Percentiles rank a stretch among this genome's conserved stretches.
phyloP scores from a whole-genome alignment of 2,888 invertebrate genomes.

The Augochlorella aurata region DNA sequence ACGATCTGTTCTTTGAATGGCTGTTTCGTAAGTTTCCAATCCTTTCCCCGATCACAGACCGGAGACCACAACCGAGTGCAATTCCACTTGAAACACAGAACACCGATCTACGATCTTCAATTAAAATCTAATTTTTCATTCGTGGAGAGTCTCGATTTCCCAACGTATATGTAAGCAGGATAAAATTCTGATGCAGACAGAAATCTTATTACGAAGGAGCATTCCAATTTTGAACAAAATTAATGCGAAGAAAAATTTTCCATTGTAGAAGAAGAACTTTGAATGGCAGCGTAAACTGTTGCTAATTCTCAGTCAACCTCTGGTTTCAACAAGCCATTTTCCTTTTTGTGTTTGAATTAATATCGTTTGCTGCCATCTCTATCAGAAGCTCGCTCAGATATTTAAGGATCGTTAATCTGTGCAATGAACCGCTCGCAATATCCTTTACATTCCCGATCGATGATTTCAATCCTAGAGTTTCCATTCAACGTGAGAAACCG shows the following conservation, averaged over 20 bases:
- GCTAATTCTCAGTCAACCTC: too few species aligned
- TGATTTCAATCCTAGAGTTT: not conserved
- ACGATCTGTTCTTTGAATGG: constrained; percentile 21
- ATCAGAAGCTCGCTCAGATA: not conserved
- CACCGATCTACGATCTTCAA: not conserved
- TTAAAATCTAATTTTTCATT: not conserved
- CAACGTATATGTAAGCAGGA: too few species aligned
- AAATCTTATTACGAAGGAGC: too few species aligned
- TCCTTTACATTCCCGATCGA: not conserved
- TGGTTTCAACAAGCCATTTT: too few species aligned
- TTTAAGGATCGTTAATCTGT: not conserved
- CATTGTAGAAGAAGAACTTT: too few species aligned
- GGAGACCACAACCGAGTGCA: not conserved
- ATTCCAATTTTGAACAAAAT: too few species aligned
- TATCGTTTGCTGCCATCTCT: not conserved
- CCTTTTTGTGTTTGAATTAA: too few species aligned
- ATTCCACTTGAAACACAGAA: not conserved
- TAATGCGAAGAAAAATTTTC: too few species aligned
- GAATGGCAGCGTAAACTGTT: too few species aligned
- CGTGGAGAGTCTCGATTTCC: too few species aligned
- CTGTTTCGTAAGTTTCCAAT: constrained; percentile 9
- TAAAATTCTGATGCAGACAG: too few species aligned
- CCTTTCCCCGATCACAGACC: not conserved
- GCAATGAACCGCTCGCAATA: not conserved
- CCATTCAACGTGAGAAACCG: not conserved